phyloP scores from a whole-genome alignment of 2,888 invertebrate genomes.

The Embidobia sp. region DNA sequence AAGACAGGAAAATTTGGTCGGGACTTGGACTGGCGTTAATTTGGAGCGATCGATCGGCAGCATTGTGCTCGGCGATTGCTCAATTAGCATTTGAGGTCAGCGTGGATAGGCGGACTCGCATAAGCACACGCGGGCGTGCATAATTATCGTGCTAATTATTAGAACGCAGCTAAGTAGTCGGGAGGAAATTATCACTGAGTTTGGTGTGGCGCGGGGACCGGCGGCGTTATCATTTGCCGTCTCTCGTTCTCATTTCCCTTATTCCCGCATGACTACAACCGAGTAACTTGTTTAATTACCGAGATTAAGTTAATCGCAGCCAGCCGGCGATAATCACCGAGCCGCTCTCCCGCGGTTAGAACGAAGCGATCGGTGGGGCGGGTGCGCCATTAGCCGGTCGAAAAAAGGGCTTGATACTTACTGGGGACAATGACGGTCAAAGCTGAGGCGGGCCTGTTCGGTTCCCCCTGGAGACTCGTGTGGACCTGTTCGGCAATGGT shows the following conservation, averaged over 20 bases:
- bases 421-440: slow-evolving; percentile 35
- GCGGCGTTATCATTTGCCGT: slow-evolving; percentile 59
- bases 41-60: too few species aligned
- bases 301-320: slow-evolving; percentile 80
- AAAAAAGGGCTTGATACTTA: slow-evolving; percentile 21
- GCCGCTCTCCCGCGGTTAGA: too few species aligned
- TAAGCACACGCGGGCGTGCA: slow-evolving; percentile 72
- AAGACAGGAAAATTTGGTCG: too few species aligned
- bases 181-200: slow-evolving; percentile 79
- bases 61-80: too few species aligned
- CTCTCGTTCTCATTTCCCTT: slow-evolving; percentile 67
- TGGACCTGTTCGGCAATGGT: slow-evolving; percentile 26
- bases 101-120: slow-evolving; percentile 64
- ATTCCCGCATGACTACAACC: slow-evolving; percentile 75
- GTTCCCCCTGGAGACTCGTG: slow-evolving; percentile 12
- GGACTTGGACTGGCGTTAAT: too few species aligned
- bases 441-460: slow-evolving; percentile 13
- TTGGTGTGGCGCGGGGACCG: slow-evolving; percentile 65
- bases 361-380: too few species aligned
- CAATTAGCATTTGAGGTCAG: slow-evolving; percentile 79
- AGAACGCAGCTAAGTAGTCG: slow-evolving; percentile 78
- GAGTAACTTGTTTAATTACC: slow-evolving; percentile 80
- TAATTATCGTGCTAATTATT: slow-evolving; percentile 81
- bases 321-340: slow-evolving; percentile 77
- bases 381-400: too few species aligned